phyloP scores from a whole-genome alignment of 1,140 invertebrate genomes.

The Zaprionus lachaisei region DNA sequence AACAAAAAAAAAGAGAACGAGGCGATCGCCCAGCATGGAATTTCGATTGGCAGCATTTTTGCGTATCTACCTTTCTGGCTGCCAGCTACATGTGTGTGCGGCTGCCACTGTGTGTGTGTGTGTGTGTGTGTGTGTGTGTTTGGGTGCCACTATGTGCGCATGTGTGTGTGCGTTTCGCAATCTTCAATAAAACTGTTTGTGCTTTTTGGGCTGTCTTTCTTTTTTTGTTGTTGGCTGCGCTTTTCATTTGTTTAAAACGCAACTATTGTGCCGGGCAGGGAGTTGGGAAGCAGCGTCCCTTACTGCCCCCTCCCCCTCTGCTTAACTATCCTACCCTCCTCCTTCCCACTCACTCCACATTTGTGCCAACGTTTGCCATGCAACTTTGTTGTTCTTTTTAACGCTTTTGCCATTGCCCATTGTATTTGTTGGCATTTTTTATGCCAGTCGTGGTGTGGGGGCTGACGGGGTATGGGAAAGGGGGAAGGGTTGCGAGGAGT shows the following conservation, averaged over 20 bases:
- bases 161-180: constrained; percentile 64
- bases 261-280: constrained; percentile 63
- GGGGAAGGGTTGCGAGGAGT: background rate
- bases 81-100: constrained; percentile 39
- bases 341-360: background rate
- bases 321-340: background rate
- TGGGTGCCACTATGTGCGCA: background rate
- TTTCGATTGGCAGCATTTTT: constrained; percentile 80
- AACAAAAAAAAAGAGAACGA: background rate
- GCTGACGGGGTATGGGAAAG: background rate
- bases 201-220: constrained; percentile 50
- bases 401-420: constrained; percentile 74
- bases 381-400: constrained; percentile 81
- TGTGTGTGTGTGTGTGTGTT: constrained; percentile 1
- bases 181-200: constrained; percentile 80
- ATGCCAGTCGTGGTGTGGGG: constrained; percentile 9
- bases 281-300: background rate
- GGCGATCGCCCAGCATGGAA: constrained; percentile 38
- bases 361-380: constrained; percentile 25
- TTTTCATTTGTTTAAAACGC: constrained; percentile 81
- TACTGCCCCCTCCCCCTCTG: background rate
- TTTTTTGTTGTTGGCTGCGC: constrained; percentile 52
- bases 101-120: constrained; percentile 2
- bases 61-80: constrained; percentile 67
- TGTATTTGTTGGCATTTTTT: constrained; percentile 79